phyloP scores from a whole-genome alignment of 1,140 invertebrate genomes.

The Agrypnia vestita region DNA sequence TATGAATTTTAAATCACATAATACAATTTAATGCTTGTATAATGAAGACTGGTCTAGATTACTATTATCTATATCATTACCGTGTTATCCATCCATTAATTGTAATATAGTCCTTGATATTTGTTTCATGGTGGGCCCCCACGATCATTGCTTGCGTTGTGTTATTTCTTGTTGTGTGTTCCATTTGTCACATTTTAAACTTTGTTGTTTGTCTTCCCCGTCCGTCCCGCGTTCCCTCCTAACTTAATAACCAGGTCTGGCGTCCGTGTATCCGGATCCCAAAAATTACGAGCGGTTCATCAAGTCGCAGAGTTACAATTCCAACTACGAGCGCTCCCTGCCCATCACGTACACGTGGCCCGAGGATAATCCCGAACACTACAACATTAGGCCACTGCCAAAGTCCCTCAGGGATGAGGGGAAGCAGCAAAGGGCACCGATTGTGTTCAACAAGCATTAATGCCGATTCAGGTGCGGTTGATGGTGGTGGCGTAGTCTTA shows the following conservation, averaged over 20 bases:
- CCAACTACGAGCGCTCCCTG: slow-evolving; percentile 82
- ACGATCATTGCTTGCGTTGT: background rate
- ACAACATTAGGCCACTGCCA: slow-evolving; percentile 52
- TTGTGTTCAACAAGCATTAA: slow-evolving; percentile 58
- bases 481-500: background rate
- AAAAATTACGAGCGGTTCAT: slow-evolving; percentile 81
- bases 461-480: slow-evolving; percentile 46
- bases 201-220: slow-evolving; percentile 28
- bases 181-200: too few species aligned
- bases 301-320: slow-evolving; percentile 82
- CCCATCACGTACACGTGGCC: slow-evolving; percentile 82
- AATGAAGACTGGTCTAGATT: too few species aligned
- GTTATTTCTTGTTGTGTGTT: background rate
- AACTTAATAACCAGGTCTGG: slow-evolving; percentile 73
- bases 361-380: slow-evolving; percentile 58
- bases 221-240: slow-evolving; percentile 7
- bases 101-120: background rate
- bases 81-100: too few species aligned
- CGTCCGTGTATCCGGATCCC: slow-evolving; percentile 87
- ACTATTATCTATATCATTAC: too few species aligned
- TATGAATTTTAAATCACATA: too few species aligned
- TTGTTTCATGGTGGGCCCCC: slow-evolving; percentile 36
- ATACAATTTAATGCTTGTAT: too few species aligned
- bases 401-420: slow-evolving; percentile 53
- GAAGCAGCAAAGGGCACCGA: slow-evolving; percentile 52